phyloP scores from a whole-genome alignment of 2,888 invertebrate genomes.

The Andrena hattorfiana region DNA sequence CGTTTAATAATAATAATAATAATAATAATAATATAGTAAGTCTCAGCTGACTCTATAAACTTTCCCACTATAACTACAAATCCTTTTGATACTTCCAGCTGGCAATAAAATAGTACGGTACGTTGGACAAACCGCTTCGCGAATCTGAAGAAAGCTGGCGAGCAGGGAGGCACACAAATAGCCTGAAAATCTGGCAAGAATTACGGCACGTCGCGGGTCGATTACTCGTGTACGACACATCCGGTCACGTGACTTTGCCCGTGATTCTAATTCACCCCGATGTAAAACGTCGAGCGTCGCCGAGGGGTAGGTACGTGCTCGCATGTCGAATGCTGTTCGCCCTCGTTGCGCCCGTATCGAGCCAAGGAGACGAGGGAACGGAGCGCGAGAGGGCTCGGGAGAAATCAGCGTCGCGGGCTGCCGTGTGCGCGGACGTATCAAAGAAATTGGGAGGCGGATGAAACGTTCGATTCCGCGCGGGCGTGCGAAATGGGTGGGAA shows the following conservation, averaged over 20 bases:
- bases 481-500: neutral
- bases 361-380: neutral
- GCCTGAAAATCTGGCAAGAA: conserved; percentile 23
- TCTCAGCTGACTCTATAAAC: too few species aligned
- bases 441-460: conserved; percentile 5
- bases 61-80: too few species aligned
- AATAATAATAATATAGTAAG: too few species aligned
- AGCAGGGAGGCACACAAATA: neutral
- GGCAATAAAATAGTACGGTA: neutral
- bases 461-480: conserved; percentile 2
- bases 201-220: conserved; percentile 38
- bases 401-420: conserved; percentile 1
- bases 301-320: neutral
- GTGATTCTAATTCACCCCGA: conserved; percentile 50
- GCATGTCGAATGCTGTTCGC: conserved; percentile 17
- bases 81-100: too few species aligned
- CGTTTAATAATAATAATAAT: too few species aligned
- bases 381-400: neutral
- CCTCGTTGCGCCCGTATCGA: neutral
- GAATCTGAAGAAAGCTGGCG: neutral
- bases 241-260: conserved; percentile 59
- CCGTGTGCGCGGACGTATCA: neutral
- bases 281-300: conserved; percentile 21
- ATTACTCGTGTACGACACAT: conserved; percentile 34
- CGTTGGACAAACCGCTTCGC: neutral